Base-by-base conservation (phyloP, 1,140 invertebrate genomes). In the Drosophila pachea region DNA sequence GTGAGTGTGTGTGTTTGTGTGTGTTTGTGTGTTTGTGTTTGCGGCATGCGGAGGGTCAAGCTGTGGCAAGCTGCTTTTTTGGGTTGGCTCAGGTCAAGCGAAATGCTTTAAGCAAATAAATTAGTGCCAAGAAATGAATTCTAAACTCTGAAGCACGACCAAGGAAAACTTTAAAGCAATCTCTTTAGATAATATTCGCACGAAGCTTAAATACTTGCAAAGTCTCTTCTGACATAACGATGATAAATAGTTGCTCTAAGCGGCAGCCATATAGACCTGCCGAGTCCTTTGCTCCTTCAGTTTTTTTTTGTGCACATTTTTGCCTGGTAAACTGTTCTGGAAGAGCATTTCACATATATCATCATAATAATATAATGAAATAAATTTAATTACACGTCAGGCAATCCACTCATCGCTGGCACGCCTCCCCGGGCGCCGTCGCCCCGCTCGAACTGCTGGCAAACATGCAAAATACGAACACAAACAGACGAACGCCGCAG, bases 371-470 rank as follows among this genome's bases (percentile, higher is more conserved):
- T 47, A 56, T 50, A 53, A 60, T 63, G 56, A 73, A 74, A 73
- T 74, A 68, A 74, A 74, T 74, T 72, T 76, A 83, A 83, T 86
- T 83, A 83, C 81, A 76, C 59, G 54, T 38, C 59, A 47, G 60
- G 67, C 67, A 62, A 79, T 81, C 64, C 82, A 86, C 69, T 76
- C 66, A 74, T 59, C 59, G 47, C 36, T 53, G 36, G 22, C 14
- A 45, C 12, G 31, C 32, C 22, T n/a, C 22, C 33, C 8, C 58
- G 12, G 22, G 22, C 22, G 22, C 22, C 22, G 1, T 3, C 22
- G 22, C 22, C 22, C 22, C 22, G 22, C 22, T 22, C 22, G 52
- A 55, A 55, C 29, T 56, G 42, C 35, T 22, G 2, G 12, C 36
- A 22, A 12, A 60, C 45, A 53, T 38, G 29, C 36, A 55, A 63